phyloP scores from a whole-genome alignment of 2,797 vertebrate genomes.

The Intellagama lesueurii region DNA sequence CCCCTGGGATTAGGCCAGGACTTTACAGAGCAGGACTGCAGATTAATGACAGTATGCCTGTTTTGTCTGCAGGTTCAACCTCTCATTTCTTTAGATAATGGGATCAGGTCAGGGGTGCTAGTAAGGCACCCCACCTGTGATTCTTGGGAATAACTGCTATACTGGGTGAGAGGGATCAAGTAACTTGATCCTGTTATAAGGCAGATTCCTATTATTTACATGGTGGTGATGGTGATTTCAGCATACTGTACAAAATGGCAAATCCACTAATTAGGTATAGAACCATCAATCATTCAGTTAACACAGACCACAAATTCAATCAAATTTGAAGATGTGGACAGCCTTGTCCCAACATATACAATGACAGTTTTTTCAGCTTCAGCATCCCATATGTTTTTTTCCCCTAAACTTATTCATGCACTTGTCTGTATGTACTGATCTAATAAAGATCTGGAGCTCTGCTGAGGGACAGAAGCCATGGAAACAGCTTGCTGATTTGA shows the following conservation, averaged over 20 bases:
- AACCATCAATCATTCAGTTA: not conserved
- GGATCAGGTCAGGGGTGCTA: not conserved
- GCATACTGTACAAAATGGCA: not conserved
- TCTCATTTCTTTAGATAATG: not conserved
- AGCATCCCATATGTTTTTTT: not conserved
- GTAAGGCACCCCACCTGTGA: no score
- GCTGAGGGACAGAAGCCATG: not conserved
- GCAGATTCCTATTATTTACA: not conserved
- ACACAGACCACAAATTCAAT: not conserved
- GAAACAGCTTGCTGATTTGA: not conserved
- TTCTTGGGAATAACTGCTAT: not conserved
- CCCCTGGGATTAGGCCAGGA: not conserved
- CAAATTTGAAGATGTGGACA: not conserved
- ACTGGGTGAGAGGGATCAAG: not conserved
- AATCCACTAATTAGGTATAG: not conserved
- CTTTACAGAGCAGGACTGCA: not conserved
- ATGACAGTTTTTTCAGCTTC: not conserved
- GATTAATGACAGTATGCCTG: not conserved
- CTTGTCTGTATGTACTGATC: not conserved
- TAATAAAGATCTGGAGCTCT: not conserved
- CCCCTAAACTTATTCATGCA: no score
- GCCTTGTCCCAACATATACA: not conserved
- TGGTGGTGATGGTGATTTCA: not conserved
- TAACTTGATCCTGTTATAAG: not conserved
- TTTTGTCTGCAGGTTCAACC: not conserved